Evolutionary conservation across 2,113 vertebrate genomes (phyloP).

Genomic region (Peucedramus taeniatus): DNA sequence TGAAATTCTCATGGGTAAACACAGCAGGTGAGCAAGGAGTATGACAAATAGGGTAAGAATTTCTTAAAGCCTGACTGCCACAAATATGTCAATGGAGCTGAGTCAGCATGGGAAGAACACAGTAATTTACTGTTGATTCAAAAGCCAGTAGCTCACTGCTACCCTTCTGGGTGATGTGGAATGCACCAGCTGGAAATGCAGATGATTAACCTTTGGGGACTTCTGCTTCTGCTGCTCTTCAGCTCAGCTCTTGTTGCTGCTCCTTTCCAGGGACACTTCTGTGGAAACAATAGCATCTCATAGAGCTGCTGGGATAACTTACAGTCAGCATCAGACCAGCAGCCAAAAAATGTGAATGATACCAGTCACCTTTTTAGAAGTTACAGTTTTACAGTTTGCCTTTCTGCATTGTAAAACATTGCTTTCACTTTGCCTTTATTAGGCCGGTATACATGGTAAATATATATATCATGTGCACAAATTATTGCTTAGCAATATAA

Average conservation of each 20-base stretch:
- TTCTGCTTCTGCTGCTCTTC: background rate
- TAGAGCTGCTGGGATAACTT: background rate
- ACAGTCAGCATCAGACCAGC: background rate
- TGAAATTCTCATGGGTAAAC: background rate
- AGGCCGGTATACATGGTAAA: background rate
- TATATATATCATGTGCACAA: background rate
- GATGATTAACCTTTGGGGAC: background rate
- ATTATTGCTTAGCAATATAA: background rate
- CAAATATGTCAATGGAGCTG: background rate
- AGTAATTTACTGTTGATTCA: background rate
- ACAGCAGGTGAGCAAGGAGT: background rate
- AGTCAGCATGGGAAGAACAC: constrained; percentile 14
- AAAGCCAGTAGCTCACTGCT: background rate
- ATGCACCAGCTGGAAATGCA: background rate
- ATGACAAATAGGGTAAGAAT: constrained; percentile 8
- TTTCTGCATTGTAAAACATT: background rate
- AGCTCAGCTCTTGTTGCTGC: background rate
- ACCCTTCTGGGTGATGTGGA: background rate
- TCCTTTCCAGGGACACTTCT: background rate
- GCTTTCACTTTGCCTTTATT: background rate
- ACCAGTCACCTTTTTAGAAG: background rate
- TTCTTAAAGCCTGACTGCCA: background rate
- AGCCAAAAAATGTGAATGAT: background rate
- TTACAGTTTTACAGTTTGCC: background rate
- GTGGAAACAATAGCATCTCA: background rate